Base-by-base conservation (phyloP, 2,888 invertebrate species). In the Melikaiella ostensackeni region DNA sequence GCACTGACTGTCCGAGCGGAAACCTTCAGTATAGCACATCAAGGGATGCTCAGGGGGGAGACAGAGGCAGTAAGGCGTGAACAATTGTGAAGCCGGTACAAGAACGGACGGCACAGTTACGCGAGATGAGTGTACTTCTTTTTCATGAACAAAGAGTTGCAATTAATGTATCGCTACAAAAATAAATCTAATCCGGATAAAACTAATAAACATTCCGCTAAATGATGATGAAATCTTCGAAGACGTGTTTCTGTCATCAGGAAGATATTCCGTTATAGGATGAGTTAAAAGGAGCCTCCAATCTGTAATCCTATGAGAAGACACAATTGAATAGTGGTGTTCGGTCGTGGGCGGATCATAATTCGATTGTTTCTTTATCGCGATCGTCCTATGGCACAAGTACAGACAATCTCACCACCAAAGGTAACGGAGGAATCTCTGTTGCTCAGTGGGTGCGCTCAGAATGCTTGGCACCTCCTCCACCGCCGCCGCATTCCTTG, bases 291-390 rank as follows among this genome's bases (percentile, higher is more conserved):
- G 30, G 8, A 46, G 42, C 8, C 66, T 46, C 27, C 66, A 46
- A 66, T 66, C 66, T 66, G 66, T 66, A 66, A 66, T 66, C 42
- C 66, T 42, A 66, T 75, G 83, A 81, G 82, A 79, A 81, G 82
- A 86, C 80, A 86, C 86, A 86, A 87, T 86, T 86, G 86, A 87
- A 86, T 87, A 87, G 87, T 87, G 87, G 87, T 83, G 86, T 70
- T 50, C 81, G 78, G 78, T 81, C 81, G 85, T 85, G 82, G 86
- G 86, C 86, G 86, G 85, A 82, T 85, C 87, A 82, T 79, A 77
- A 86, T 89, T 89, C 89, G 89, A 89, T 89, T 89, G 89, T 89
- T 89, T 89, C 89, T 87, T 89, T 89, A 89, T 89, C 89, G 89
- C 88, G 89, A 89, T 89, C 87, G 86, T 87, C 86, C 50, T 27